Evolutionary conservation across 2,888 invertebrate species (phyloP), one percentile per base, ranked within the genome.

Genomic region (Chirona hameri): DNA sequence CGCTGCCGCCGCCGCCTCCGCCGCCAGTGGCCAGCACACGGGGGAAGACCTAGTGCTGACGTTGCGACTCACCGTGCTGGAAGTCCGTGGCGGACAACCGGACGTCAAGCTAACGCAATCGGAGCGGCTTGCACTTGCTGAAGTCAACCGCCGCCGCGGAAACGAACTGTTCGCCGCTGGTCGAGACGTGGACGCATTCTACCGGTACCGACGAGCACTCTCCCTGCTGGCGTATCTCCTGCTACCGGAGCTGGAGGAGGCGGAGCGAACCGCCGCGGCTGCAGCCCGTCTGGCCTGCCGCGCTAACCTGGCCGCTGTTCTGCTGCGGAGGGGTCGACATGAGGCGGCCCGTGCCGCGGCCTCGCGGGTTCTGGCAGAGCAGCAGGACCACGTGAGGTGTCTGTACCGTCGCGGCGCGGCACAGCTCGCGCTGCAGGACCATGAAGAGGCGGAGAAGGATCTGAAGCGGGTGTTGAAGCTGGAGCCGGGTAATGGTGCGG

Each of bases 301-400:
- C 87, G 93, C 94, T 85, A 97, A 97, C 88, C 89, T 96, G 87
- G 94, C 95, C 0, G 93, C 93, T 80, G 95, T 95, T 87, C 93
- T 95, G 86, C 89, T 95, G 31, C 92, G 92, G 84, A 90, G 90
- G 84, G 88, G 91, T 18, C 92, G 93, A 85, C 93, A 91, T 87
- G 90, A 91, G 10, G 91, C 92, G 84, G 92, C 92, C 0, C 87
- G 94, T 55, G 89, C 90, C 69, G 90, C 95, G 21, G 94, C 89
- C 88, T 87, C 87, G 15, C 89, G 89, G 86, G 89, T 90, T 29
- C 85, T 91, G 57, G 84, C 84, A 14, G 86, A 88, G 81, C 89
- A 90, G 60, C 85, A 87, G 3, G 86, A 87, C 46, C 90, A 90
- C 85, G 87, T 90, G 10, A 90, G 91, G 85, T 90, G 90, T 0